These are phyloP conservation scores for Hylaeus anthracinus DNA, from an alignment of 1,140 invertebrate species.

Conservation along the genomic window DNA sequence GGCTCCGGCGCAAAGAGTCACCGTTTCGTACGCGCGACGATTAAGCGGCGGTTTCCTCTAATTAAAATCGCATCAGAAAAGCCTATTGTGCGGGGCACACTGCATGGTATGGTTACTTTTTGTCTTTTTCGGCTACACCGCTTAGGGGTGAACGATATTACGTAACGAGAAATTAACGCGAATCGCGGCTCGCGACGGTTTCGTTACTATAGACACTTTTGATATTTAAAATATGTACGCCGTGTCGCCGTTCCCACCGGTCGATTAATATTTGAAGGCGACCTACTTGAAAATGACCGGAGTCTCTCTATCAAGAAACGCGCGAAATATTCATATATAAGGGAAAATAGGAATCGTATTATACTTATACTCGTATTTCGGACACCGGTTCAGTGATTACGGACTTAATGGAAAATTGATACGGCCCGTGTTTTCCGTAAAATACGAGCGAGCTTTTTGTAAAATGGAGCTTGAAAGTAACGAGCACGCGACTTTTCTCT, in stretches of 20 bases:
- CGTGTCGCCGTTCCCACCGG: too few species aligned
- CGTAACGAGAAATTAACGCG: neutral
- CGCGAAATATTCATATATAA: too few species aligned
- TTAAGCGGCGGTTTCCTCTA: constrained; percentile 30
- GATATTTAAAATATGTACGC: too few species aligned
- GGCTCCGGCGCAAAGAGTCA: neutral
- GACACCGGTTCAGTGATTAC: neutral
- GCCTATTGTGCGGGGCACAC: neutral
- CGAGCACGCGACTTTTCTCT: neutral
- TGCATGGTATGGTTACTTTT: neutral
- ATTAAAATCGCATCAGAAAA: constrained; percentile 50
- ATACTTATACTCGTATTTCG: too few species aligned
- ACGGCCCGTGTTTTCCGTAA: neutral
- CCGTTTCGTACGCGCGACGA: constrained; percentile 34
- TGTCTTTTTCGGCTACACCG: neutral
- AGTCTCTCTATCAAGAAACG: too few species aligned
- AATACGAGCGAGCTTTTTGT: neutral
- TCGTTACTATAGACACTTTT: neutral
- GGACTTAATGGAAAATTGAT: constrained; percentile 27
- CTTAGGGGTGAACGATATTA: neutral
- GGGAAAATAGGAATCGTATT: too few species aligned
- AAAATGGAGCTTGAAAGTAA: neutral
- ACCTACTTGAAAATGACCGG: too few species aligned
- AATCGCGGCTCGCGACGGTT: neutral
- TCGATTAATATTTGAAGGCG: too few species aligned